Percentiles rank a stretch among this genome's conserved stretches.
Evolutionary conservation across 2,797 vertebrate genomes (phyloP).

Genomic region (Zalophus californianus): DNA sequence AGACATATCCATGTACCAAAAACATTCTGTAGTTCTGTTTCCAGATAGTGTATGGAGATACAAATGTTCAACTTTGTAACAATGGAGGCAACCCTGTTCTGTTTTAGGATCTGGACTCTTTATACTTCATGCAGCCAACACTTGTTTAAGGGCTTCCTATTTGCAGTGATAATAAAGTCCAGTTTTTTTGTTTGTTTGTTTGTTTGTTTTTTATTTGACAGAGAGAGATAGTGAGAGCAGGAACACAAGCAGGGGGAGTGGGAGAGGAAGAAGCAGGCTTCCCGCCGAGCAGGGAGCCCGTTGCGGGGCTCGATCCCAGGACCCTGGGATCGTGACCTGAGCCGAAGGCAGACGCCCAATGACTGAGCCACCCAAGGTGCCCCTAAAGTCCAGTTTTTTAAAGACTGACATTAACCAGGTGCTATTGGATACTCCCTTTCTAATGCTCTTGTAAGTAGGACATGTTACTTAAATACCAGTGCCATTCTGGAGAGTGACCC

Average conservation of each 20-base stretch:
- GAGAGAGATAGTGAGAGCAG: too few relatives aligned
- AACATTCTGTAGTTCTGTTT: not conserved
- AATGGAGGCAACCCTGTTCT: not conserved
- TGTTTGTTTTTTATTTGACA: too few relatives aligned
- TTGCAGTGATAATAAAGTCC: not conserved
- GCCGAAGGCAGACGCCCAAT: too few relatives aligned
- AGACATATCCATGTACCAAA: not conserved
- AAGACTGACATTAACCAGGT: not conserved
- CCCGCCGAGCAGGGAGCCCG: too few relatives aligned
- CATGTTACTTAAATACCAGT: not conserved
- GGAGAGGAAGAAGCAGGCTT: too few relatives aligned
- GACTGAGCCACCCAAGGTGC: too few relatives aligned
- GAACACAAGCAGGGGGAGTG: too few relatives aligned
- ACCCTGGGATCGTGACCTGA: too few relatives aligned
- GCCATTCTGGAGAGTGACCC: not conserved
- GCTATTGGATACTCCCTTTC: not conserved
- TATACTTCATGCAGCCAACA: not conserved
- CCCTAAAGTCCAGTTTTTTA: not conserved
- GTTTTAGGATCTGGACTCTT: not conserved
- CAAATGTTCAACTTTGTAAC: not conserved
- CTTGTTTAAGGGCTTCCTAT: not conserved
- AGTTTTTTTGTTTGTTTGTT: too few relatives aligned
- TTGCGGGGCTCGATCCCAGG: too few relatives aligned
- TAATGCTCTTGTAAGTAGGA: not conserved
- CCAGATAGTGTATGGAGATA: not conserved